Percentiles rank a stretch among this genome's conserved stretches.
Evolutionary conservation across 2,797 vertebrate species (phyloP).

Genomic region (Chelon auratus): DNA sequence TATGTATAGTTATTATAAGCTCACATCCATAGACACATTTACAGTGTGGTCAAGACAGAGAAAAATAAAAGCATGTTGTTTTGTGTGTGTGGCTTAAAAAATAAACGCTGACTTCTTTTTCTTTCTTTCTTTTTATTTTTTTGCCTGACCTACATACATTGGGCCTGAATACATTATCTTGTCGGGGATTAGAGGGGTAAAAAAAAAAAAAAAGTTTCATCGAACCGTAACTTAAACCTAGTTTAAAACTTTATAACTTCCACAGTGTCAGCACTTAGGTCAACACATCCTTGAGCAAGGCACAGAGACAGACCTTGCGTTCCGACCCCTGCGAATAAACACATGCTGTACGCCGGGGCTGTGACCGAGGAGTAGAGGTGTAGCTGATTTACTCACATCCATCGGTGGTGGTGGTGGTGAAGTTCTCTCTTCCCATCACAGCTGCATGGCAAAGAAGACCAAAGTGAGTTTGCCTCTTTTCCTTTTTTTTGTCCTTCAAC

Average conservation of each 20-base stretch:
- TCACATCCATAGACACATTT: conserved; percentile 5
- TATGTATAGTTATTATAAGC: neutral
- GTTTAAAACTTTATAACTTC: neutral
- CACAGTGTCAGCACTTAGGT: neutral
- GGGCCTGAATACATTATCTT: no score
- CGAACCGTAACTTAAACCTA: neutral
- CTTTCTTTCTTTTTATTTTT: neutral
- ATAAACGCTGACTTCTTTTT: neutral
- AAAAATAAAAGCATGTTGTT: conserved; percentile 1
- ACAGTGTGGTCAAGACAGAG: conserved; percentile 5
- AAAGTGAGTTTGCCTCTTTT: neutral
- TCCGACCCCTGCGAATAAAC: conserved; percentile 3
- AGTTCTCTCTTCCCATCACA: conserved; percentile 3
- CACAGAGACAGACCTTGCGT: neutral
- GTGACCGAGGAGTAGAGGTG: neutral
- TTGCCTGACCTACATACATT: neutral
- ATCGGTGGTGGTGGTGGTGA: neutral
- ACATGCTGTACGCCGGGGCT: neutral
- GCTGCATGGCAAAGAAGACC: conserved; percentile 13
- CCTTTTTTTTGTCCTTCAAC: conserved; percentile 14
- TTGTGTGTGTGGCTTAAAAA: neutral
- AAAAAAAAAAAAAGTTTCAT: neutral
- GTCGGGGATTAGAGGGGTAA: no score
- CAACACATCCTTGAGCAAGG: neutral
- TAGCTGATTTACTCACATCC: neutral